Percentiles rank a stretch among this genome's conserved stretches.
These are phyloP conservation scores for Callinectes sapidus DNA, from an alignment of 2,888 invertebrate species.

Conservation along the genomic window DNA sequence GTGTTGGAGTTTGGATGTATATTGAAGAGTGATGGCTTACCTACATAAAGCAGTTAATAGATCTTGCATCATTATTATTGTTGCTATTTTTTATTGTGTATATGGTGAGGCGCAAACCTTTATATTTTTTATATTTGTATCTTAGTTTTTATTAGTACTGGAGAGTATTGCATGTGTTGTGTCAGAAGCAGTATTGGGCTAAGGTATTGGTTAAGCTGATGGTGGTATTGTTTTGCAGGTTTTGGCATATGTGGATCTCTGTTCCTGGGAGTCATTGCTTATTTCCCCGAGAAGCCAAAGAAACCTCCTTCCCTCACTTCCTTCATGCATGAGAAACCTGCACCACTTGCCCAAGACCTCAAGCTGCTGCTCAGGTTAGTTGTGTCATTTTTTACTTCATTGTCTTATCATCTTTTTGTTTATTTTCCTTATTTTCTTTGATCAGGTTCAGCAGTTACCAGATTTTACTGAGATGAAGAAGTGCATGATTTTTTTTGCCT, in stretches of 20 bases:
- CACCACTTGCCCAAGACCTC: constrained; percentile 41
- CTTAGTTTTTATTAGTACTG: neutral
- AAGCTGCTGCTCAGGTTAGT: constrained; percentile 42
- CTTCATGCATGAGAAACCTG: constrained; percentile 34
- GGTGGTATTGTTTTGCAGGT: constrained; percentile 40
- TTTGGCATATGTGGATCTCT: constrained; percentile 67
- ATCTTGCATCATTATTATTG: too few species aligned
- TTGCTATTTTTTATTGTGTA: too few species aligned
- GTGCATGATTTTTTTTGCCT: neutral
- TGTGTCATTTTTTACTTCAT: neutral
- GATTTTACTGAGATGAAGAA: too few species aligned
- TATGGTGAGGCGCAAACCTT: too few species aligned
- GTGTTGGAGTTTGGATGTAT: neutral
- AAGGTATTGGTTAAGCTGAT: neutral
- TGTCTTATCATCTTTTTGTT: neutral
- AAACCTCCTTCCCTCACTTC: constrained; percentile 66
- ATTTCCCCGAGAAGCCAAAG: constrained; percentile 67
- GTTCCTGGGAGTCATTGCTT: constrained; percentile 60
- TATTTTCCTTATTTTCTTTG: too few species aligned
- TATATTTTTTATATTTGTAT: neutral
- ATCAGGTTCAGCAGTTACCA: too few species aligned
- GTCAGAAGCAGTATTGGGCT: neutral
- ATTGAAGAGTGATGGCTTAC: too few species aligned
- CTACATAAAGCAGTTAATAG: too few species aligned
- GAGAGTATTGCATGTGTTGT: neutral